Evolutionary conservation across 2,888 invertebrate species (phyloP), one percentile per base, ranked within the genome.

Genomic region (Agonopterix arenella): DNA sequence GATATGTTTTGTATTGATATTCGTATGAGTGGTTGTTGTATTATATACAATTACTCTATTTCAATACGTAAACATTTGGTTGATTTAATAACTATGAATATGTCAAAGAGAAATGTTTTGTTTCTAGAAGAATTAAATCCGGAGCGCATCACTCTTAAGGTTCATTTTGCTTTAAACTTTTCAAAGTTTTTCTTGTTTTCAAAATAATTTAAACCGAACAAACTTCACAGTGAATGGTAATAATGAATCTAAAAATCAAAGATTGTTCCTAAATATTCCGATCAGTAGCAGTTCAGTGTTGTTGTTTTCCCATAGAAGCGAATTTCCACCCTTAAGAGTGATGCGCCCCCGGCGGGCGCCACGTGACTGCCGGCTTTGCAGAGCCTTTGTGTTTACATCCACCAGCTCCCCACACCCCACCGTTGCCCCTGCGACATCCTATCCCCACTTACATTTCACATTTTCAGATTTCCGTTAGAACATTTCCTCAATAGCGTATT

Each of bases 1-100:
- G 89, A 88, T 88, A 88, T 88, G 88, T 86, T 81, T 71, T 70
- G 82, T 81, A 84, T 80, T 81, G 88, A 88, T 88, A 88, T 88
- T 88, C 88, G 68, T 80, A 80, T 86, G 89, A 85, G 80, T 80
- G 76, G 83, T 84, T 85, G 80, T 73, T 83, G 79, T 73, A 77
- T 83, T 73, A 58, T 51, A 77, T 83, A 82, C 81, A 81, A 75
- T 66, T 63, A 80, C 82, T 83, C 80, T 76, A 80, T 82, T n/a
- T 76, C 80, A 82, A 83, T 81, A 83, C 80, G 65, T 70, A 66
- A 69, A 66, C 68, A 62, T 58, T 60, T 59, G 50, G 48, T 45
- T 45, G 40, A 38, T 36, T 42, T 11, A 36, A 28, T 47, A 11
- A 11, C 10, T 43, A 36, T 9, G 57, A 58, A 74, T 73, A 75